Percentiles rank a stretch among this genome's conserved stretches.
Evolutionary conservation across 2,797 vertebrate species (phyloP).

Genomic region (Cirrhinus molitorella): DNA sequence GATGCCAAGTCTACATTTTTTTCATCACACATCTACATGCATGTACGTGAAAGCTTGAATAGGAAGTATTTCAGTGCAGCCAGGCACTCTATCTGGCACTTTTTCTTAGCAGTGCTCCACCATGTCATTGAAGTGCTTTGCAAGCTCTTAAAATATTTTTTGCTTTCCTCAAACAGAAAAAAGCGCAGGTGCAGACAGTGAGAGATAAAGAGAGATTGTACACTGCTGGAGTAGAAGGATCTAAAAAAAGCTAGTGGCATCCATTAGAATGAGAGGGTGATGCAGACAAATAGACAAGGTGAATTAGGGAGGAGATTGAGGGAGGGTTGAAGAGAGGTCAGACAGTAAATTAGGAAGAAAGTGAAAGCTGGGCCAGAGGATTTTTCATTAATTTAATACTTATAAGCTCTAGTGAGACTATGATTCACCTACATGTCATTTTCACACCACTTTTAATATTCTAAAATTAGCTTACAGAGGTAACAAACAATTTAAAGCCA

Average conservation of each 20-base stretch:
- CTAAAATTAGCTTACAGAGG: background rate
- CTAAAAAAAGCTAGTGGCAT: constrained; percentile 37
- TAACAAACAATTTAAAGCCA: background rate
- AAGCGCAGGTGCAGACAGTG: constrained; percentile 18
- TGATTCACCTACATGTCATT: background rate
- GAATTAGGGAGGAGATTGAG: constrained; percentile 7
- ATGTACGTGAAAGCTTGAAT: background rate
- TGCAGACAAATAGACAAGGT: constrained; percentile 24
- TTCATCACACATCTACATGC: background rate
- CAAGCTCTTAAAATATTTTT: background rate
- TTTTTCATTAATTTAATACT: constrained; percentile 15
- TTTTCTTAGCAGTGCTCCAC: background rate
- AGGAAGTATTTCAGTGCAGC: background rate
- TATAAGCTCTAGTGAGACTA: background rate
- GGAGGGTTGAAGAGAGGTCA: constrained; percentile 31
- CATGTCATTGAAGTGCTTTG: constrained; percentile 15
- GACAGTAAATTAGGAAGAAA: constrained; percentile 26
- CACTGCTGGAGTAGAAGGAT: constrained; percentile 23
- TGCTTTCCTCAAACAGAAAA: background rate
- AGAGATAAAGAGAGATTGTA: constrained; percentile 31
- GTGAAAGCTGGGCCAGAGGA: background rate
- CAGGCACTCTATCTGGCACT: background rate
- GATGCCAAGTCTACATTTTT: background rate
- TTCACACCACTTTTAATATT: background rate
- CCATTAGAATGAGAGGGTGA: constrained; percentile 40